Percentiles rank a stretch among this genome's conserved stretches.
Conservation (phyloP, 2,797 vertebrate species). For the Antrozous pallidus region DNA sequence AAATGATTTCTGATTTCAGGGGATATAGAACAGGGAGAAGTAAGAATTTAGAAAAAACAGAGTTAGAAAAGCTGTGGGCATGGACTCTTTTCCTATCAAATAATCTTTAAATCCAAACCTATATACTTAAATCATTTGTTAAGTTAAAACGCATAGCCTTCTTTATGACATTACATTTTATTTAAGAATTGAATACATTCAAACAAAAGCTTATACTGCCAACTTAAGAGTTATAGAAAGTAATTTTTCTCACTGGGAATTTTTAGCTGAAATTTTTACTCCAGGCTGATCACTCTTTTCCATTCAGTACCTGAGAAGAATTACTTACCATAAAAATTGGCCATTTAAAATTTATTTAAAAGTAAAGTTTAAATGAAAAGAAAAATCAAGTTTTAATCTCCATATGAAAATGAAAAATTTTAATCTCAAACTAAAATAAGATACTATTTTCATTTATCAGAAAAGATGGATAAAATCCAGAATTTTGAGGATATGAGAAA, state of each 20-base stretch:
- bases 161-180: neutral
- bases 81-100: neutral
- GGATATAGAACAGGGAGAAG: neutral
- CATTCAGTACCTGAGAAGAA: neutral
- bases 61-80: neutral
- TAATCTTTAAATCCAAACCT: neutral
- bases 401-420: neutral
- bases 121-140: neutral
- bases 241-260: neutral
- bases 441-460: neutral
- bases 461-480: neutral
- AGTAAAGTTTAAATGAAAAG: slow-evolving; percentile 21
- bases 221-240: neutral
- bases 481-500: neutral
- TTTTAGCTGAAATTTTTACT: neutral
- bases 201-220: neutral
- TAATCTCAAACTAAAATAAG: neutral
- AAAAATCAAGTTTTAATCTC: neutral
- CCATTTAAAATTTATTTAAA: neutral
- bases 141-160: neutral
- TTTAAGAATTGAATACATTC: neutral
- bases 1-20: neutral
- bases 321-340: neutral
- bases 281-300: neutral
- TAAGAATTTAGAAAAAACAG: neutral